Evolutionary conservation across 2,113 vertebrate species (phyloP), one percentile per base, ranked within the genome.

Genomic region (Rhinolophus sinicus): DNA sequence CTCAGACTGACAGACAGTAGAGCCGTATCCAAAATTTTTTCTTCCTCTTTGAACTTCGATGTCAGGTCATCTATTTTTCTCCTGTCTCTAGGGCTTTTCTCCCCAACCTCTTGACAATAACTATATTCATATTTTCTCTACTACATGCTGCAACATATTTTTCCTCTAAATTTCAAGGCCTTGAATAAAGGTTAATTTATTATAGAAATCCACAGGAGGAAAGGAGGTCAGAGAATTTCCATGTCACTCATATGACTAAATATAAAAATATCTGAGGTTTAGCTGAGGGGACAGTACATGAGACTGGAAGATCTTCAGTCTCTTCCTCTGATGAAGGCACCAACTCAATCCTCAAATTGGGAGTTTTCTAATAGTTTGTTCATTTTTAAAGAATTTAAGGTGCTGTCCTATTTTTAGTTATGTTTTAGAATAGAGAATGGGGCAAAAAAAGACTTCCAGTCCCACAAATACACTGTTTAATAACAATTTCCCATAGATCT

Each of bases 211-310:
- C 44, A 78, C 19, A 40, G 33, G 52, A 76, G 28, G 40, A 60
- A 93, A 65, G 14, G 28, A 73, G 56, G 40, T 52, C 73, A 70
- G 70, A 64, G 58, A 92, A 93, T 60, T 80, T 33, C 56, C 84
- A 44, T 44, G 69, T 88, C 64, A 40, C 18, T 67, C 9, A 60
- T 40, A n/a, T 56, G 30, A 81, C 38, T 40, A 65, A 92, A 77
- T 47, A 78, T 35, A n/a, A 47, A 69, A n/a, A 38, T 5, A 52
- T 44, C 12, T 69, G 28, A 21, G 84, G 18, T 80, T 88, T 72
- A 33, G 60, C 11, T 26, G 50, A 72, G 21, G 54, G 16, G 6
- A 30, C 1, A 54, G 52, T 8, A 19, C 35, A n/a, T 35, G 10
- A 12, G 11, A 13, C 3, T 18, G 52, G 33, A 30, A 38, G n/a